Base-by-base conservation (phyloP, 1,140 invertebrate genomes). In the Periplaneta americana region DNA sequence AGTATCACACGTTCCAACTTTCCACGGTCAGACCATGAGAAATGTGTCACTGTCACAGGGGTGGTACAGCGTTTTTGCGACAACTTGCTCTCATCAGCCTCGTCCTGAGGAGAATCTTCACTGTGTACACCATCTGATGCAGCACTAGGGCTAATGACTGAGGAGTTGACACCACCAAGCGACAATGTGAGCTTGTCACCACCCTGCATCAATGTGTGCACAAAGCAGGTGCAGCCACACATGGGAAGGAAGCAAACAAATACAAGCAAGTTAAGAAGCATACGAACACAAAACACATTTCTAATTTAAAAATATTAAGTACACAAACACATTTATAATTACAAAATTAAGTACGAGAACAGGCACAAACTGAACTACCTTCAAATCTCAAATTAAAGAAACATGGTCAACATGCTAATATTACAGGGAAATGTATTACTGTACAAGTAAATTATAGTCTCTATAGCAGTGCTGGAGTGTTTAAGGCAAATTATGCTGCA, bases 151-250 rank as follows among this genome's bases (percentile, higher is more conserved):
- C 76, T 34, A 77, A 37, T 15, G 77, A n/a, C 18, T 8, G 18
- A n/a, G 34, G 80, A 34, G 28, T 33, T 57, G 33, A 85, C 84
- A 80, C 89, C 89, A 81, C 86, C 91, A 83, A 94, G 91, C 82
- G 92, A 90, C 78, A 95, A 87, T 74, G 93, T 95, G 86, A 95
- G 86, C 87, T 95, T 95, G 87, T 95, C 94, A 84, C 94, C 94
- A 84, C 94, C 94, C 94, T 92, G 86, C n/a, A 77, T 74, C 33
- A 78, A 34, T 66, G 48, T 66, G 48, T n/a, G 28, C 28, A 66
- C 11, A 66, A 66, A 66, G 48, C 48, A 66, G 48, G 48, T 66
- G 13, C 10, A 22, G 28, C 48, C 48, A 34, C 34, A 34, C 34
- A 78, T 32, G 31, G 34, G 17, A 22, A 34, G 31, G 10, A 77